Conservation (phyloP, 2,888 invertebrate species). For the Tromatobia lineatoria region DNA sequence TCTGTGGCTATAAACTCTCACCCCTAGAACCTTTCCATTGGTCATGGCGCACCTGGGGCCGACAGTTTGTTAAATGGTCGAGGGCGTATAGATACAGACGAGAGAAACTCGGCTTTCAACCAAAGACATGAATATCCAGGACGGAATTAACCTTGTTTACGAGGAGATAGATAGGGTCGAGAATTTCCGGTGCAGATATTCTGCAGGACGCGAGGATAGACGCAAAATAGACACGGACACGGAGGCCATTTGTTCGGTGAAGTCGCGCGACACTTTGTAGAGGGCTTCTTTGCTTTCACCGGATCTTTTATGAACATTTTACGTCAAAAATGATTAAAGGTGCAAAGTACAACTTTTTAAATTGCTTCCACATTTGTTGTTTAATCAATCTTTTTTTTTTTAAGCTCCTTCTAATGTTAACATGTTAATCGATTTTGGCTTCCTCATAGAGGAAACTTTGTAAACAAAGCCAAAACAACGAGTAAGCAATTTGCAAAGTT, state of each 20-base stretch:
- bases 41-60: constrained; percentile 52
- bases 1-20: constrained; percentile 49
- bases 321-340: background rate
- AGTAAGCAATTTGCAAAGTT: no score
- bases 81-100: constrained; percentile 51
- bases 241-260: constrained; percentile 31
- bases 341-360: no score
- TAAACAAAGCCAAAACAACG: no score
- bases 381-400: no score
- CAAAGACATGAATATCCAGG: constrained; percentile 69
- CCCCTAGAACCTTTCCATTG: constrained; percentile 16
- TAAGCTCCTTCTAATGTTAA: no score
- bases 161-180: constrained; percentile 67
- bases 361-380: no score
- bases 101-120: constrained; percentile 41
- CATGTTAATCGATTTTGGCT: no score
- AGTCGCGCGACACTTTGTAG: constrained; percentile 3
- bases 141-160: constrained; percentile 72
- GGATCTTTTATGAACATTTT: background rate
- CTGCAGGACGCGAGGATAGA: constrained; percentile 40
- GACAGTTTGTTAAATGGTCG: constrained; percentile 67
- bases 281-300: background rate
- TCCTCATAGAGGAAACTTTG: no score
- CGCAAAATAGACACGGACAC: constrained; percentile 5
- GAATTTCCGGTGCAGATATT: constrained; percentile 71